Percentiles rank a stretch among this genome's conserved stretches.
phyloP scores from a whole-genome alignment of 2,888 invertebrate genomes.

The Ophioninae sp. region DNA sequence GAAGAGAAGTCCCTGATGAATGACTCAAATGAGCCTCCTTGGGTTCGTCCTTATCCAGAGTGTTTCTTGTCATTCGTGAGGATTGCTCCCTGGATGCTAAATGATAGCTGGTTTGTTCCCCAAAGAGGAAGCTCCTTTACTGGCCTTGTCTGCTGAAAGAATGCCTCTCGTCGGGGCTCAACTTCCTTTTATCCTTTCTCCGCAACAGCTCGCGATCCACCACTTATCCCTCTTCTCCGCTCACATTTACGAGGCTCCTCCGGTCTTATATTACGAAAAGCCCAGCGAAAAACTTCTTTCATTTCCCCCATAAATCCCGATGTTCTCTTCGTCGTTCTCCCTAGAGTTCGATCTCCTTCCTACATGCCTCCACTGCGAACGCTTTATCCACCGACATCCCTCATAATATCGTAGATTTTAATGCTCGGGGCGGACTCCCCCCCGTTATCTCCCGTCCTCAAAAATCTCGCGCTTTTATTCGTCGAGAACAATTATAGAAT shows the following conservation, averaged over 20 bases:
- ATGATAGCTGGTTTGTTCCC: constrained; percentile 37
- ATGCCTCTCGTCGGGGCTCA: constrained; percentile 58
- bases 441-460: not conserved
- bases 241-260: constrained; percentile 53
- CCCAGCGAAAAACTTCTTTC: constrained; percentile 61
- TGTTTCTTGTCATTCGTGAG: constrained; percentile 40
- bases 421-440: constrained; percentile 22
- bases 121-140: constrained; percentile 46
- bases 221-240: constrained; percentile 34
- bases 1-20: constrained; percentile 28
- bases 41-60: constrained; percentile 46
- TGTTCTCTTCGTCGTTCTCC: constrained; percentile 35
- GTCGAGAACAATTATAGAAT: constrained; percentile 51
- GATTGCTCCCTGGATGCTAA: constrained; percentile 59
- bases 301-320: constrained; percentile 65
- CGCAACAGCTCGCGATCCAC: constrained; percentile 39
- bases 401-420: constrained; percentile 45
- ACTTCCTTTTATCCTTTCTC: constrained; percentile 23
- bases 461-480: constrained; percentile 11
- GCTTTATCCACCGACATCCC: constrained; percentile 12
- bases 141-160: constrained; percentile 62
- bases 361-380: not conserved
- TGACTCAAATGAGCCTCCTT: constrained; percentile 43
- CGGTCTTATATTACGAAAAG: constrained; percentile 53
- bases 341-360: constrained; percentile 6